Conservation (phyloP, 2,797 vertebrate genomes). For the Gambusia yucatana region DNA sequence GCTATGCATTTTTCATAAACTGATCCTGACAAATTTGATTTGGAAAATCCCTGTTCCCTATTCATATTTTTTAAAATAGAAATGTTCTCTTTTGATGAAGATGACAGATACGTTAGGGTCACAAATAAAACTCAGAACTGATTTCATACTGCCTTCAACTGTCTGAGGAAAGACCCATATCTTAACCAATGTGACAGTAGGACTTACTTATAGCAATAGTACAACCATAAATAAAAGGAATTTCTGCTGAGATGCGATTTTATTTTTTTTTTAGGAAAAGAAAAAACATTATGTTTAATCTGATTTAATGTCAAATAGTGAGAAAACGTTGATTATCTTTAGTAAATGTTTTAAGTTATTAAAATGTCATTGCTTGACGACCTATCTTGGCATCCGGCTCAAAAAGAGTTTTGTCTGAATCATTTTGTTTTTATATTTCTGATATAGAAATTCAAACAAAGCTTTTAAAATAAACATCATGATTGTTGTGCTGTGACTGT, state of each 20-base stretch:
- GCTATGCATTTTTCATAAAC: constrained; percentile 12
- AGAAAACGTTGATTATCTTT: background rate
- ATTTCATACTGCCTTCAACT: background rate
- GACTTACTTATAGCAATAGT: too few relatives aligned
- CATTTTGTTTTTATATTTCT: background rate
- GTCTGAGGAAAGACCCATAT: constrained; percentile 7
- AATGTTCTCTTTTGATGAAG: constrained; percentile 13
- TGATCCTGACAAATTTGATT: constrained; percentile 36
- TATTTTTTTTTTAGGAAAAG: too few relatives aligned
- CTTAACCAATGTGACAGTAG: background rate
- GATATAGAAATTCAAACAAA: background rate
- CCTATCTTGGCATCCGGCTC: background rate
- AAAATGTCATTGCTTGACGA: background rate
- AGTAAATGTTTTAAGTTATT: background rate
- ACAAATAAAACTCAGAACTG: background rate
- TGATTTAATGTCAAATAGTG: background rate
- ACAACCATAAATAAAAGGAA: too few relatives aligned
- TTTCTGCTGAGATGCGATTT: too few relatives aligned
- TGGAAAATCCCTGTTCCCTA: constrained; percentile 25
- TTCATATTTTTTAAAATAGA: background rate
- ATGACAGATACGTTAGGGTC: background rate
- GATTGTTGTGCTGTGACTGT: background rate
- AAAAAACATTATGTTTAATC: background rate
- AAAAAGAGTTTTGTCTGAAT: background rate
- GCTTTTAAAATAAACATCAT: background rate